Evolutionary conservation across 2,797 vertebrate genomes (phyloP).

Genomic region (Acestrorhynchus altus): DNA sequence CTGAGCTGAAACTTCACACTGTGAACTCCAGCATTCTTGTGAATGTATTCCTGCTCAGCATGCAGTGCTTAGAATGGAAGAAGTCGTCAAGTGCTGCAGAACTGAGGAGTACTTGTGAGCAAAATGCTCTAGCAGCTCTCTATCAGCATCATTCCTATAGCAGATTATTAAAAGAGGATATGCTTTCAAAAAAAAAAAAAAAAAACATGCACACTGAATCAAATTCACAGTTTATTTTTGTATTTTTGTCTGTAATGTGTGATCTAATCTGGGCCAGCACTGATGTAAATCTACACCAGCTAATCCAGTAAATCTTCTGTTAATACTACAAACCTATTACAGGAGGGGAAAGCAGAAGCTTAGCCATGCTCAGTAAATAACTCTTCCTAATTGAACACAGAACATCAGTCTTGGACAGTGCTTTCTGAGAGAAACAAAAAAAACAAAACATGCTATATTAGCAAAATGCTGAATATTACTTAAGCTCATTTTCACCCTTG

Average conservation of each 20-base stretch:
- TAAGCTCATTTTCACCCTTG: slow-evolving; percentile 70
- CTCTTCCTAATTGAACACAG: slow-evolving; percentile 80
- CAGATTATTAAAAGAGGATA: slow-evolving; percentile 61
- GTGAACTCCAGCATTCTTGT: slow-evolving; percentile 3
- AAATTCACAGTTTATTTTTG: slow-evolving; percentile 5
- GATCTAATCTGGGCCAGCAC: slow-evolving; percentile 43
- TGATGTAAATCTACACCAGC: slow-evolving; percentile 71
- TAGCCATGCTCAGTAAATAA: slow-evolving; percentile 78
- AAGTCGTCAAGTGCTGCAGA: neutral
- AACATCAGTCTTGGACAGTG: slow-evolving; percentile 75
- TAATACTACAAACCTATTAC: slow-evolving; percentile 79
- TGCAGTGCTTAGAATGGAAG: neutral
- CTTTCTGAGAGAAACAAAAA: slow-evolving; percentile 69
- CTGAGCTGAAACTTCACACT: neutral
- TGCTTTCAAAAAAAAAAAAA: slow-evolving; percentile 17
- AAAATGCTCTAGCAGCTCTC: slow-evolving; percentile 19
- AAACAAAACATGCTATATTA: slow-evolving; percentile 71
- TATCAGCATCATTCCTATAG: slow-evolving; percentile 55
- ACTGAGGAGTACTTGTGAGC: neutral
- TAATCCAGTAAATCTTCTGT: slow-evolving; percentile 76
- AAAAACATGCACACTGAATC: slow-evolving; percentile 24
- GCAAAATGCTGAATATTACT: slow-evolving; percentile 73
- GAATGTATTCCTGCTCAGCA: neutral
- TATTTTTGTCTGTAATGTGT: slow-evolving; percentile 53
- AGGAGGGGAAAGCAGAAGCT: slow-evolving; percentile 77